These are phyloP conservation scores for Ischnura elegans DNA, from an alignment of 2,888 invertebrate species.

Conservation along the genomic window DNA sequence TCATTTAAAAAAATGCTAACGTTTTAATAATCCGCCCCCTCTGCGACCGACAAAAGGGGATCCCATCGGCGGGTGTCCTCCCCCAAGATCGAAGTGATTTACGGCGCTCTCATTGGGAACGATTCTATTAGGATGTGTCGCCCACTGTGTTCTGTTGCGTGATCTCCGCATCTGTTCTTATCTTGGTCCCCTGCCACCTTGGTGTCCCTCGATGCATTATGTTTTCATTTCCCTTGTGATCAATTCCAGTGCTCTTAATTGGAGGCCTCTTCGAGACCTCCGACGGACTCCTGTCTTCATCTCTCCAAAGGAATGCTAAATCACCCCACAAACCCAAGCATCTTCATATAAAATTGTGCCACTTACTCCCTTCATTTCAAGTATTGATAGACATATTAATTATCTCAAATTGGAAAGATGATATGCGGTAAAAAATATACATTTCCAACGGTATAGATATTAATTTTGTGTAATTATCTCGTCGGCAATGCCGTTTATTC, in stretches of 20 bases:
- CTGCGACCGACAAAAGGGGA: neutral
- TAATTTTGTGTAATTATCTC: neutral
- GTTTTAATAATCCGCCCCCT: neutral
- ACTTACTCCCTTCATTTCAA: neutral
- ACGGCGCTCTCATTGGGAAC: neutral
- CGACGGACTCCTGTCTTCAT: neutral
- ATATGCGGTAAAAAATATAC: neutral
- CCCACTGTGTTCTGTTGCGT: neutral
- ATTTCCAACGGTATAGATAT: neutral
- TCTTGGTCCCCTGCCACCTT: neutral
- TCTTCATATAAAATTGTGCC: neutral
- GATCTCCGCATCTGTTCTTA: neutral
- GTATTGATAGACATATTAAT: neutral
- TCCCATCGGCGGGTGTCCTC: neutral
- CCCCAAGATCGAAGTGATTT: neutral
- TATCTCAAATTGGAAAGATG: neutral
- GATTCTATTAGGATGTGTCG: neutral
- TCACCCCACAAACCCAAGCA: neutral
- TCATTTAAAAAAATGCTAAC: neutral
- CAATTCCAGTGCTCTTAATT: neutral
- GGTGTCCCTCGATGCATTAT: neutral
- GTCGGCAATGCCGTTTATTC: too few species aligned
- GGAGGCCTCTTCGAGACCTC: neutral
- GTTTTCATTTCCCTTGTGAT: neutral
- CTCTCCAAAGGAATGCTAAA: neutral